phyloP scores from a whole-genome alignment of 2,888 invertebrate genomes.

The Pyrocoelia pectoralis region DNA sequence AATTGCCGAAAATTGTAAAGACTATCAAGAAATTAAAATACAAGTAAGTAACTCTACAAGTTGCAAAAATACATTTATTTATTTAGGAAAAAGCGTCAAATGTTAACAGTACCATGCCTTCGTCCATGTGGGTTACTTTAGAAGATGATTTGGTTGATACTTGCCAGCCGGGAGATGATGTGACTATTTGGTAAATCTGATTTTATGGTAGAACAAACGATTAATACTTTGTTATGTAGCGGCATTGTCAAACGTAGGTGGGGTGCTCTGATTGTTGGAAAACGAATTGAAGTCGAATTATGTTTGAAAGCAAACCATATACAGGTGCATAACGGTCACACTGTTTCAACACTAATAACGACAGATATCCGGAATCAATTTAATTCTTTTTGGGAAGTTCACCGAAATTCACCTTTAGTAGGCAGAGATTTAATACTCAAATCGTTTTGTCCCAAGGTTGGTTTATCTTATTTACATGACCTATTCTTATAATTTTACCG shows the following conservation, averaged over 20 bases:
- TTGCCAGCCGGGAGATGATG: constrained; percentile 90
- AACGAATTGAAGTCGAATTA: constrained; percentile 73
- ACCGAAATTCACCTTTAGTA: constrained; percentile 69
- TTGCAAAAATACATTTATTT: constrained; percentile 20
- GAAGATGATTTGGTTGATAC: constrained; percentile 87
- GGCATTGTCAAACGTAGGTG: constrained; percentile 80
- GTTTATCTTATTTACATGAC: constrained; percentile 6
- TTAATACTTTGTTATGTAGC: constrained; percentile 59
- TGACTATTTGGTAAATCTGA: constrained; percentile 75
- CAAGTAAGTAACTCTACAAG: constrained; percentile 63
- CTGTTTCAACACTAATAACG: constrained; percentile 62
- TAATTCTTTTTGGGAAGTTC: constrained; percentile 74
- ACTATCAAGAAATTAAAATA: constrained; percentile 88
- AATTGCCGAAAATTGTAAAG: constrained; percentile 73
- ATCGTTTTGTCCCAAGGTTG: constrained; percentile 84
- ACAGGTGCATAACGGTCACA: constrained; percentile 67
- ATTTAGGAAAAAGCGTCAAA: constrained; percentile 78
- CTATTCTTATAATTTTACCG: constrained; percentile 42
- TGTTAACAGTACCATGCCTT: constrained; percentile 76
- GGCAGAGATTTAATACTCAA: constrained; percentile 81
- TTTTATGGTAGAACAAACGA: background rate
- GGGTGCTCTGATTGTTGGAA: constrained; percentile 68
- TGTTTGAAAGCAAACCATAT: constrained; percentile 76
- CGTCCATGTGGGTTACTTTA: constrained; percentile 78
- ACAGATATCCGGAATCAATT: constrained; percentile 76